A percentile compares a stretch with the other conserved stretches of the same genome.
Evolutionary conservation across 23 tunicate species (phyloP).

Genomic region (Halocynthia roretzi): DNA sequence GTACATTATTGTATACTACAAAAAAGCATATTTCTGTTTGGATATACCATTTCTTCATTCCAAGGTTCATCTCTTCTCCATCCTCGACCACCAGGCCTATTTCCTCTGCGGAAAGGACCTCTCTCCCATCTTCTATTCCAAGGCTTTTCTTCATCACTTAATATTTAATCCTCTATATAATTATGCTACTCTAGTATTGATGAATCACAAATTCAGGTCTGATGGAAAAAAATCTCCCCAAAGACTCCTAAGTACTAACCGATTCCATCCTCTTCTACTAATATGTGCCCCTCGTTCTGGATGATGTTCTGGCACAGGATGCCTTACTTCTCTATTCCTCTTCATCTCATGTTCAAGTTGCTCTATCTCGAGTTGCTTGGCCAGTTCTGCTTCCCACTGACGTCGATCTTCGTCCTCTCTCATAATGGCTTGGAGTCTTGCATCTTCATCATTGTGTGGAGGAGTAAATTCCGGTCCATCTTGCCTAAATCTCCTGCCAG

Average conservation of each 20-base stretch:
- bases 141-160: too few species aligned
- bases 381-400: constrained; percentile 58
- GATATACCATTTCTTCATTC: constrained; percentile 33
- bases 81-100: constrained; percentile 1
- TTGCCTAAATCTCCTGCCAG: background rate
- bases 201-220: too few species aligned
- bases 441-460: constrained; percentile 31
- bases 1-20: background rate
- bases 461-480: too few species aligned
- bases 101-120: too few species aligned
- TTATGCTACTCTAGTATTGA: too few species aligned
- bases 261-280: constrained; percentile 2
- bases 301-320: background rate
- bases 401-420: constrained; percentile 47
- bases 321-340: background rate
- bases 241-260: too few species aligned
- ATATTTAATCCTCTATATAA: too few species aligned
- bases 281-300: background rate
- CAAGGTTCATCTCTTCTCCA: constrained; percentile 19
- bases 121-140: too few species aligned
- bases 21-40: background rate
- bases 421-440: constrained; percentile 36
- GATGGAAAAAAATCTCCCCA: too few species aligned
- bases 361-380: constrained; percentile 40
- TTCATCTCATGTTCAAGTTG: constrained; percentile 7